A percentile compares a stretch with the other conserved stretches of the same genome.
These are phyloP conservation scores for Clamator glandarius DNA, from an alignment of 2,797 vertebrate genomes.

Conservation along the genomic window DNA sequence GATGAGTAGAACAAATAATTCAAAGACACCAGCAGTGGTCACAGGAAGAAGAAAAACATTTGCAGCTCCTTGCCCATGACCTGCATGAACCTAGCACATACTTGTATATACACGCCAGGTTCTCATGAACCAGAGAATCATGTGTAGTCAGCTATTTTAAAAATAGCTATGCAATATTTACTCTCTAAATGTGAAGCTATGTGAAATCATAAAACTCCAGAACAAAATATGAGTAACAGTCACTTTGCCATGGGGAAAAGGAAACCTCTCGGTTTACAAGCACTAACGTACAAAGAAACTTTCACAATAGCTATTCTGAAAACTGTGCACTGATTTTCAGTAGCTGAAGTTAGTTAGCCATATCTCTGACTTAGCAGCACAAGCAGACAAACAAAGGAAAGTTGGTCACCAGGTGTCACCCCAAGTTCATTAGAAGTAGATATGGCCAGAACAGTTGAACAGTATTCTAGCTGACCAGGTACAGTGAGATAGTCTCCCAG, in stretches of 20 bases:
- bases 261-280: background rate
- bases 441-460: background rate
- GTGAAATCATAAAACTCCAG: background rate
- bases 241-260: background rate
- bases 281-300: accelerated
- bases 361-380: background rate
- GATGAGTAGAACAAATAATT: background rate
- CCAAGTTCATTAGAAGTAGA: background rate
- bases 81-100: background rate
- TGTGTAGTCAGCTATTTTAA: background rate
- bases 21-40: background rate
- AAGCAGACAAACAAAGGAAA: background rate
- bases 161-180: background rate
- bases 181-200: background rate
- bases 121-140: background rate
- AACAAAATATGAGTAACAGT: background rate
- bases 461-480: background rate
- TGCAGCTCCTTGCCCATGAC: background rate
- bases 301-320: background rate
- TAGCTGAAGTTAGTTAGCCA: background rate
- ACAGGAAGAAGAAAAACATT: background rate
- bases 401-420: background rate
- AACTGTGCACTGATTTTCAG: accelerated
- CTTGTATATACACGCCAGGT: accelerated
- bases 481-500: background rate